Evolutionary conservation across 1,140 invertebrate species (phyloP).

Genomic region (Potamilus streckersoni): DNA sequence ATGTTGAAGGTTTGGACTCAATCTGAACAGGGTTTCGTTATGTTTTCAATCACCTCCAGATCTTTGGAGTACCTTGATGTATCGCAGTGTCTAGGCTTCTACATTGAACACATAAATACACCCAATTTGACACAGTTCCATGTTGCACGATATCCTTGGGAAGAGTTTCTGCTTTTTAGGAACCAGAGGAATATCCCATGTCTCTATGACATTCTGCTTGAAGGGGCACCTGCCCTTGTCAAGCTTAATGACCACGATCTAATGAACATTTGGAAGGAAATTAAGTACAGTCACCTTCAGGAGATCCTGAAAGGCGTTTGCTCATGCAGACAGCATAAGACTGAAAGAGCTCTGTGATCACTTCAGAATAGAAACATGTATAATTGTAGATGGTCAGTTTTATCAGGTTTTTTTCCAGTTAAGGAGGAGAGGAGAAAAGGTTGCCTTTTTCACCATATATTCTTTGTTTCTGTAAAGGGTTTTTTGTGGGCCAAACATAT

Average conservation of each 20-base stretch:
- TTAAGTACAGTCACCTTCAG: constrained; percentile 43
- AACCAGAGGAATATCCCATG: constrained; percentile 52
- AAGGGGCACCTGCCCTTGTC: constrained; percentile 48
- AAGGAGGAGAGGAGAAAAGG: too few relatives aligned
- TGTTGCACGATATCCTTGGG: constrained; percentile 57
- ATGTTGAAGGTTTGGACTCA: constrained; percentile 63
- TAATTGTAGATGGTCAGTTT: too few relatives aligned
- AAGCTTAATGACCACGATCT: constrained; percentile 60
- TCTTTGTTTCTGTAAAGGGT: too few relatives aligned
- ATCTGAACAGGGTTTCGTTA: constrained; percentile 46
- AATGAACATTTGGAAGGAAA: constrained; percentile 45
- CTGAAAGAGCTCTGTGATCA: constrained; percentile 49
- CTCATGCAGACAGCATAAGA: constrained; percentile 55
- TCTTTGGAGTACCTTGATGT: constrained; percentile 59
- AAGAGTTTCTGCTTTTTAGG: constrained; percentile 48
- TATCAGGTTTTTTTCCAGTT: too few relatives aligned
- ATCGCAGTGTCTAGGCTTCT: constrained; percentile 60
- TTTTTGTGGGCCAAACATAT: too few relatives aligned
- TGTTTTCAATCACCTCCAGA: constrained; percentile 45
- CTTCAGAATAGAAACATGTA: too few relatives aligned
- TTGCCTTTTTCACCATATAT: too few relatives aligned
- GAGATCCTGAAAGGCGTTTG: constrained; percentile 57
- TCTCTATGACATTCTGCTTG: constrained; percentile 50
- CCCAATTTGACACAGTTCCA: constrained; percentile 52
- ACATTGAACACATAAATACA: constrained; percentile 49